Base-by-base conservation (phyloP, 53 echinoderm and acorn worm genomes). In the Pentamera pediparva region DNA sequence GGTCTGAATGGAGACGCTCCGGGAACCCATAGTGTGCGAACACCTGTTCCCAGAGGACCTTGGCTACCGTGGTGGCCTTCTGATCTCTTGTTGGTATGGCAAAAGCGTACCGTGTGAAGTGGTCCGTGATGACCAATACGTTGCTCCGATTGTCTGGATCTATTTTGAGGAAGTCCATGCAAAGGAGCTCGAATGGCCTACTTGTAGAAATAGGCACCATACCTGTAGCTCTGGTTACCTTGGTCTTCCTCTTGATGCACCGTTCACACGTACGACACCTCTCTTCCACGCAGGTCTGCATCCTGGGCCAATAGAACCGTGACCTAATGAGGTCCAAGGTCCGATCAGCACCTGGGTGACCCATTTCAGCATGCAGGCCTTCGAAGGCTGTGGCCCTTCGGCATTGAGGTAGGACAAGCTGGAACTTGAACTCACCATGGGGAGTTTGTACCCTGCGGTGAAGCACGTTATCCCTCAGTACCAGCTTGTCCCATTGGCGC, bases 221-320 rank as follows among this genome's bases (percentile, higher is more conserved):
- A 3, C 75, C 75, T 4, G 75, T 65, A 17, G 63, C 64, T 18
- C 30, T 41, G 20, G 35, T 40, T 36, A 32, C 65, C 32, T 15
- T 53, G 8, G 82, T 27, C 65, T 82, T 82, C 36, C 52, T 34
- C 1, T 51, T 24, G 29, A 82, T 32, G 35, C 82, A 74, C 32
- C 64, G 33, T 19, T 77, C 72, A 39, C 87, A 78, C 17, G 59
- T 22, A 0, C 77, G 19, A 41, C 77, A 89, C n/a, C 59, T 38
- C 35, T 77, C 34, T 34, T 84, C 84, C 4, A 87, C 77, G 53
- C 61, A 59, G 1, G 17, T 25, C 17, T 53, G 69, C 89, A 84
- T 80, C 39, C 25, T 56, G 0, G 89, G 81, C 84, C 85, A 89
- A 52, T 84, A 85, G 67, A 89, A 89, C 1, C 78, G 72, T 11